A percentile compares a stretch with the other conserved stretches of the same genome.
phyloP scores from a whole-genome alignment of 1,140 invertebrate genomes.

The Microplitis demolitor region DNA sequence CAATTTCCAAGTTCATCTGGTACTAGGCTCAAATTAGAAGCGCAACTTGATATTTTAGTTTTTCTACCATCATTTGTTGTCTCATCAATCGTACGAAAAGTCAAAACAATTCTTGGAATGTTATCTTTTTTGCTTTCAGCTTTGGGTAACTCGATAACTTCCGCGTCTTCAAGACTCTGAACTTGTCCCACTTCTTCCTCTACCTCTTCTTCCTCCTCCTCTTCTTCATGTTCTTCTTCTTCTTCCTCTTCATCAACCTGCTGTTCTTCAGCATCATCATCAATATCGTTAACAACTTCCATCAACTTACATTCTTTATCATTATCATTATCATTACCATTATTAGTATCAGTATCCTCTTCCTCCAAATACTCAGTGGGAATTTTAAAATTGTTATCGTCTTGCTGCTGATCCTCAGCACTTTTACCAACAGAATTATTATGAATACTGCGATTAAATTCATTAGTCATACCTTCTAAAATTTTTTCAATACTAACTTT shows the following conservation, averaged over 20 bases:
- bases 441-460: conserved; percentile 53
- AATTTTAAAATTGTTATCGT: neutral
- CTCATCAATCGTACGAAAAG: conserved; percentile 58
- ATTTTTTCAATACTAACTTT: conserved; percentile 58
- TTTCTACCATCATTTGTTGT: conserved; percentile 57
- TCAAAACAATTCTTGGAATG: conserved; percentile 55
- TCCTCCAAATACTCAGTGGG: no score
- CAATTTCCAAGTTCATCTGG: conserved; percentile 55
- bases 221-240: neutral
- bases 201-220: no score
- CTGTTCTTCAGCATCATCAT: neutral
- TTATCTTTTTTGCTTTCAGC: conserved; percentile 46
- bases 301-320: neutral
- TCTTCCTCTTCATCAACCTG: conserved; percentile 11
- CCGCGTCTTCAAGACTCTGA: conserved; percentile 30
- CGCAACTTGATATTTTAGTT: conserved; percentile 57
- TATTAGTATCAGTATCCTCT: no score
- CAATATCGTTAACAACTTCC: no score
- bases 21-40: conserved; percentile 52
- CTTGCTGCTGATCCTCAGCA: neutral
- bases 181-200: neutral
- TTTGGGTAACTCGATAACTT: conserved; percentile 34
- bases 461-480: conserved; percentile 61
- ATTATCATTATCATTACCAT: conserved; percentile 30
- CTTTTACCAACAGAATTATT: conserved; percentile 13